Evolutionary conservation across 92 coral and sea anemone genomes (phyloP).

Genomic region (Virgularia gustaviana): DNA sequence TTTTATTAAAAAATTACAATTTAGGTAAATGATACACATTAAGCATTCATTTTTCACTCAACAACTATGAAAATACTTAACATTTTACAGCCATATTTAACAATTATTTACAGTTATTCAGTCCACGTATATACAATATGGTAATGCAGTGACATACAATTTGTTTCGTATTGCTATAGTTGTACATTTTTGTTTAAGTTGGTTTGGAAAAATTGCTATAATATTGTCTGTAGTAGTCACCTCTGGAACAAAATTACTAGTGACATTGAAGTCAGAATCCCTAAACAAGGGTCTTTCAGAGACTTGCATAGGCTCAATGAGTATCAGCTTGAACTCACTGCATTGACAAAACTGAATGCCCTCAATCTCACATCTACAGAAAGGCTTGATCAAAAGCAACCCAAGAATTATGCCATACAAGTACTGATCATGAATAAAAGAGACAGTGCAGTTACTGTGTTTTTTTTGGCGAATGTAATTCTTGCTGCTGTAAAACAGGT

Average conservation of each 20-base stretch:
- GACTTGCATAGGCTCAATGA: constrained; percentile 6
- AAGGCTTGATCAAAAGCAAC: not conserved
- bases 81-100: no score
- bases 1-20: no score
- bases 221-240: not conserved
- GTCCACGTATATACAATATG: not conserved
- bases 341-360: not conserved
- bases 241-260: not conserved
- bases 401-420: not conserved
- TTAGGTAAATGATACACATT: no score
- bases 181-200: not conserved
- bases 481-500: not conserved
- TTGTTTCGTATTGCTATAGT: not conserved
- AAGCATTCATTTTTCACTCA: no score
- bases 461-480: not conserved
- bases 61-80: no score
- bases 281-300: constrained; percentile 1
- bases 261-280: constrained; percentile 14
- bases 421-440: no score
- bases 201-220: not conserved
- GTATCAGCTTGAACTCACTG: not conserved
- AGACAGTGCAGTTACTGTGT: not conserved
- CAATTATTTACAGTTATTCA: not conserved
- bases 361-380: not conserved
- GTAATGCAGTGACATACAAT: not conserved